A percentile compares a stretch with the other conserved stretches of the same genome.
Conservation (phyloP, 2,888 invertebrate species). For the Philaethria dido region DNA sequence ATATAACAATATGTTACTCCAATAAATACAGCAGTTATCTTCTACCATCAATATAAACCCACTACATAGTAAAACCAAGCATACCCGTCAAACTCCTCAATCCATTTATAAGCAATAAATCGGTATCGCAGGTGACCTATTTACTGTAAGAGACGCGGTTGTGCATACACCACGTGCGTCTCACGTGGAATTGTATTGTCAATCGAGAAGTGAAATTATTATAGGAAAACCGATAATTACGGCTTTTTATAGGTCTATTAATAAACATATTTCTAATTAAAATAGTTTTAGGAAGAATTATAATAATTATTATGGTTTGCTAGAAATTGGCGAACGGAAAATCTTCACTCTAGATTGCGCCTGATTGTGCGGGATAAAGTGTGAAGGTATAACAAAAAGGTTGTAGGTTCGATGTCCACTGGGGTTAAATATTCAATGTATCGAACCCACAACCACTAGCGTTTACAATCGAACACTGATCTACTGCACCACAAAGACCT, state of each 20-base stretch:
- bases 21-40: background rate
- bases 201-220: slow-evolving; percentile 1
- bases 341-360: too few relatives aligned
- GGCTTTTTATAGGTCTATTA: background rate
- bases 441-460: too few relatives aligned
- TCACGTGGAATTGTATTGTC: slow-evolving; percentile 20
- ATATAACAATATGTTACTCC: background rate
- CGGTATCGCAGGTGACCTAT: slow-evolving; percentile 31
- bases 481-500: too few relatives aligned
- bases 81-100: slow-evolving; percentile 17
- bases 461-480: too few relatives aligned
- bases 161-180: slow-evolving; percentile 21
- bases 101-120: slow-evolving; percentile 36
- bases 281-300: too few relatives aligned
- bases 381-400: too few relatives aligned
- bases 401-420: too few relatives aligned
- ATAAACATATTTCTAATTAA: too few relatives aligned
- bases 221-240: background rate
- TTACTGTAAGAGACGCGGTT: slow-evolving; percentile 23
- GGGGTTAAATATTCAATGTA: too few relatives aligned
- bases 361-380: too few relatives aligned
- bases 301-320: too few relatives aligned
- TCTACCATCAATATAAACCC: slow-evolving; percentile 16
- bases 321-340: too few relatives aligned
- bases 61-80: slow-evolving; percentile 9